These are phyloP conservation scores for Sepioteuthis lessoniana DNA, from an alignment of 2,888 invertebrate genomes.

Conservation along the genomic window DNA sequence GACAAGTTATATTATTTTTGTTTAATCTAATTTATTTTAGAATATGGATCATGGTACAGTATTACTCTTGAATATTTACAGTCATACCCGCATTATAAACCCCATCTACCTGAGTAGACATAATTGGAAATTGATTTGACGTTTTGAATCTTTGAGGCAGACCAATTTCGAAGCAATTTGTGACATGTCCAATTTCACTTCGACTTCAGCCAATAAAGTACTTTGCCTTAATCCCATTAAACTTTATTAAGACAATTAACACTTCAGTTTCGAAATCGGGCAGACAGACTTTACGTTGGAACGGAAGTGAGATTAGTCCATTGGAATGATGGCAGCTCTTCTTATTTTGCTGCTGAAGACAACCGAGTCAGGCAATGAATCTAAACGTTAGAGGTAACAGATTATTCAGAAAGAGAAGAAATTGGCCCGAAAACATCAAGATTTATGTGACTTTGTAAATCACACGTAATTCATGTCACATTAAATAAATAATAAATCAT, in stretches of 20 bases:
- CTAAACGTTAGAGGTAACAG: neutral
- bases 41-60: too few relatives aligned
- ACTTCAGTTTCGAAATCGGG: neutral
- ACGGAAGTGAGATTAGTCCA: neutral
- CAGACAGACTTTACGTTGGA: neutral
- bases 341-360: neutral
- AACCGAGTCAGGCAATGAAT: neutral
- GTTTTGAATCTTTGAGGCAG: neutral
- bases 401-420: too few relatives aligned
- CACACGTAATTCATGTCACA: too few relatives aligned
- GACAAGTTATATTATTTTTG: too few relatives aligned
- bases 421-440: too few relatives aligned
- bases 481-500: too few relatives aligned
- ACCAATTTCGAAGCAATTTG: neutral
- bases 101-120: neutral
- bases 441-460: too few relatives aligned
- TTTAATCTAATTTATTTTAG: too few relatives aligned
- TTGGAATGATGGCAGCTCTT: neutral
- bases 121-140: neutral
- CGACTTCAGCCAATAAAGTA: neutral
- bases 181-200: neutral
- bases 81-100: too few relatives aligned
- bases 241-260: conserved; percentile 1
- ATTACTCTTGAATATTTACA: too few relatives aligned
- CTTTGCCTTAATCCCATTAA: neutral